These are phyloP conservation scores for Isichthys henryi DNA, from an alignment of 2,113 vertebrate genomes.

Conservation along the genomic window DNA sequence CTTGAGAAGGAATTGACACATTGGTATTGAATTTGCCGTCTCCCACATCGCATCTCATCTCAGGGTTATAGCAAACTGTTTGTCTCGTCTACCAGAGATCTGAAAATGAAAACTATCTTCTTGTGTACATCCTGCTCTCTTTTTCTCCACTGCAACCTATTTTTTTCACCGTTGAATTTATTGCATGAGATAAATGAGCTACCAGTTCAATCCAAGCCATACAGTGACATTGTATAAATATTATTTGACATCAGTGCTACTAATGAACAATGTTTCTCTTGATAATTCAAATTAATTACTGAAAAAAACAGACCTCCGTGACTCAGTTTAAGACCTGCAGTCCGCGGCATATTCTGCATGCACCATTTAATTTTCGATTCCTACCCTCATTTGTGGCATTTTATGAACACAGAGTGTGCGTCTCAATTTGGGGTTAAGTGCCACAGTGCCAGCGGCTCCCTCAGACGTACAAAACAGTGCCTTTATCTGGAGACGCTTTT, in stretches of 20 bases:
- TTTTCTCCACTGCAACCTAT: not conserved
- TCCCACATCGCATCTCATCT: not conserved
- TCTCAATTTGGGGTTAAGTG: conserved; percentile 5
- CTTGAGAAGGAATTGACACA: not conserved
- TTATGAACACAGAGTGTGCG: not conserved
- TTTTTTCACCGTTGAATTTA: not conserved
- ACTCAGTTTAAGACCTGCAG: not conserved
- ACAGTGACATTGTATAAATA: not conserved
- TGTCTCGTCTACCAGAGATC: not conserved
- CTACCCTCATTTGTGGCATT: not conserved
- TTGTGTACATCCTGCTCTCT: not conserved
- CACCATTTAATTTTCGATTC: not conserved
- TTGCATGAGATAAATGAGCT: not conserved
- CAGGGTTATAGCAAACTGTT: not conserved
- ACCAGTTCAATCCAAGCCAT: not conserved
- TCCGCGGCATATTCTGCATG: not conserved
- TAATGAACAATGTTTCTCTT: not conserved
- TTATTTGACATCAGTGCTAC: not conserved
- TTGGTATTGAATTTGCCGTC: not conserved
- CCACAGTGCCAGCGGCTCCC: not conserved
- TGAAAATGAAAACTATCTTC: not conserved
- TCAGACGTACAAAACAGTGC: conserved; percentile 11
- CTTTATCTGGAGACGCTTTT: conserved; percentile 18
- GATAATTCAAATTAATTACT: conserved; percentile 11
- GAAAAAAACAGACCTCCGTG: not conserved